Evolutionary conservation across 1,140 invertebrate species (phyloP), one percentile per base, ranked within the genome.

Genomic region (Apis dorsata): DNA sequence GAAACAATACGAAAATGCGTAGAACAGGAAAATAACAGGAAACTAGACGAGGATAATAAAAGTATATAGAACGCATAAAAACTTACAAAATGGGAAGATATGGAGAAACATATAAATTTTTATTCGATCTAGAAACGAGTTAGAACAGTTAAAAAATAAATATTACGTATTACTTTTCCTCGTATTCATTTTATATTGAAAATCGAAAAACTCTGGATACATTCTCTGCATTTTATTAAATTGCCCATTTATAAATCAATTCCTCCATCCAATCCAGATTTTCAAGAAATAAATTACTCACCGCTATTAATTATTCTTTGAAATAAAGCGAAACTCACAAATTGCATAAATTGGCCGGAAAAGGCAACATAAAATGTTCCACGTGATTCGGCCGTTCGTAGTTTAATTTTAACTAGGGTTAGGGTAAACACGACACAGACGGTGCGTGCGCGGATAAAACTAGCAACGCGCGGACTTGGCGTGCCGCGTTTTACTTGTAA

Each of bases 371-470:
- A 13, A 12, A 7, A 60, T 5, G 34, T 2, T 24, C n/a, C n/a
- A 10, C 21, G 28, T 53, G 68, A 53, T n/a, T 71, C 24, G 24
- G 9, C 13, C 24, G 24, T 63, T 60, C 24, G 21, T 7, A 63
- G 60, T 55, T 73, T 51, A 34, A 63, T 80, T 80, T 63, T 59
- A 72, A 34, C 44, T 13, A 51, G 24, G 17, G 13, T 34, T 4
- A 62, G 21, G 9, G 57, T 11, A 60, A 65, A 73, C 79, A 49
- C 28, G 8, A 10, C 21, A 34, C 44, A 49, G 21, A 28, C 51
- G 34, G 9, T 13, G 79, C 79, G 71, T 81, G 79, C 59, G 44
- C 15, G 44, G 28, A 34, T 69, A 65, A 80, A 80, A 74, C 79
- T 34, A 15, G 24, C 21, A 13, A 49, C 70, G 70, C 69, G 49